phyloP scores from a whole-genome alignment of 2,113 vertebrate genomes.

The Pseudopodoces humilis region DNA sequence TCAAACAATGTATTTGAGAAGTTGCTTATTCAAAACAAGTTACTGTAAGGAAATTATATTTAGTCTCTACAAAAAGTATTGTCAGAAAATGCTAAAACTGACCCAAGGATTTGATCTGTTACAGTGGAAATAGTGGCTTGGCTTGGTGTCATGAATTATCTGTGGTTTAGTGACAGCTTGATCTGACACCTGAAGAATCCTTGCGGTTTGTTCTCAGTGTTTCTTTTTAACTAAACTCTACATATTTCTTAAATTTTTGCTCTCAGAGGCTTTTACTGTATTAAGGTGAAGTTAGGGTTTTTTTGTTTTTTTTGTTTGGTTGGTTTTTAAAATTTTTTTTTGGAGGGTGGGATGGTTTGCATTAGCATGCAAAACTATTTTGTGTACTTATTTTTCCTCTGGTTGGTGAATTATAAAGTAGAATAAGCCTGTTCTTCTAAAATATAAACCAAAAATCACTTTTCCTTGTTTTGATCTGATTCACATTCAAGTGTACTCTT shows the following conservation, averaged over 20 bases:
- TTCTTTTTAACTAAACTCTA: neutral
- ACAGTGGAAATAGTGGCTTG: neutral
- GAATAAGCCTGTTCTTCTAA: neutral
- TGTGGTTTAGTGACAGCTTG: neutral
- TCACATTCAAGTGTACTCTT: neutral
- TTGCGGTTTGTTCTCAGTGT: neutral
- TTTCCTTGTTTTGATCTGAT: neutral
- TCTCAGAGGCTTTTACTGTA: neutral
- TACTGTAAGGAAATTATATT: neutral
- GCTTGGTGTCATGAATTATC: neutral
- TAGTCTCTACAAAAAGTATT: neutral
- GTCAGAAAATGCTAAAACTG: neutral
- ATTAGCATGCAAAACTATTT: neutral
- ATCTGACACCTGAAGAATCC: neutral
- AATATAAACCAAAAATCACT: neutral
- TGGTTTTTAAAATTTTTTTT: too few relatives aligned
- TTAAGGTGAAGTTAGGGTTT: neutral
- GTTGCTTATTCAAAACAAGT: neutral
- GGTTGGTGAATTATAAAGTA: neutral
- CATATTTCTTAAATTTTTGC: neutral
- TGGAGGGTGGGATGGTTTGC: rapidly evolving
- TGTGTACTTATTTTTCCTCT: neutral
- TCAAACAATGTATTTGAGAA: neutral
- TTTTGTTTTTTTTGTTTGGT: neutral
- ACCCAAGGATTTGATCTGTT: neutral